Evolutionary conservation across 2,797 vertebrate genomes (phyloP), one percentile per base, ranked within the genome.

Genomic region (Anas acuta): DNA sequence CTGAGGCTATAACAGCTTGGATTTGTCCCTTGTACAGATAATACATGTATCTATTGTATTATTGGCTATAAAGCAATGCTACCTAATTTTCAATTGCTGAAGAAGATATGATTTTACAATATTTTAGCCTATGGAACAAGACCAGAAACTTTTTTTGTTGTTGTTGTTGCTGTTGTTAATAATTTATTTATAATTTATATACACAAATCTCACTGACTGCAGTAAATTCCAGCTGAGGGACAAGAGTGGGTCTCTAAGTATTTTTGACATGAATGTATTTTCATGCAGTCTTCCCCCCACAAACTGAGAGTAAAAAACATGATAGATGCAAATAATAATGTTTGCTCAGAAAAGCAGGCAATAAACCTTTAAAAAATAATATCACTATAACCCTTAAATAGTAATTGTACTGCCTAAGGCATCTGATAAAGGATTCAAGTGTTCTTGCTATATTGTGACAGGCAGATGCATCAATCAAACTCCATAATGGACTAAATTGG

Each of bases 381-480:
- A 60, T 87, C 91, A 91, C 86, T 82, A 58, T 90, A 89, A 94
- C 72, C 89, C 78, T 76, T 76, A 96, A 97, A 81, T 84, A 75
- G 90, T 75, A 79, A 58, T 77, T 77, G 39, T 51, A 62, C 66
- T 75, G 93, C 95, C 89, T 89, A 49, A 81, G 94, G 87, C 95
- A 73, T 93, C 56, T 65, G 81, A 80, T 86, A 76, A 95, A 96
- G 71, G 77, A 91, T 93, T 87, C 93, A 71, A 96, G 95, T 95
- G 93, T 96, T 93, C 93, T 90, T 84, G n/a, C 82, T 78, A n/a
- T 70, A 95, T 92, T 86, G 67, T 92, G 93, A 89, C 53, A 61
- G 95, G 94, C 94, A 97, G 95, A 97, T 96, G 95, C 88, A 96
- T 97, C 96, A 96, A 97, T 92, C 96, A 97, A 96, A 82, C 61